Percentiles rank a stretch among this genome's conserved stretches.
Conservation (phyloP, 2,797 vertebrate genomes). For the Malurus splendens region DNA sequence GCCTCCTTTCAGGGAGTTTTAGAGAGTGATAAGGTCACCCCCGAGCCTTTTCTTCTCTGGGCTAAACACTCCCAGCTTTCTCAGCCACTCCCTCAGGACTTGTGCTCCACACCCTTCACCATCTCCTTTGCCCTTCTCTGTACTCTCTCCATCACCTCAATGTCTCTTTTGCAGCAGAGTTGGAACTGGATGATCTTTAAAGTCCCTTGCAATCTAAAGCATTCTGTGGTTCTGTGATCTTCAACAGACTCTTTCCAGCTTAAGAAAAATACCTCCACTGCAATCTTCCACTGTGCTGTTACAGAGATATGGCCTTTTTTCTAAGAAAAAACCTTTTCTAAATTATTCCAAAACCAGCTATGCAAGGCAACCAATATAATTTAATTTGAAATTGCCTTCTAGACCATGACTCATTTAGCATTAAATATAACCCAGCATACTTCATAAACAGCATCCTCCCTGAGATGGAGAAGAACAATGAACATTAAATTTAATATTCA, state of each 20-base stretch:
- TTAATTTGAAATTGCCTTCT: neutral
- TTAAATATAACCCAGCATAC: neutral
- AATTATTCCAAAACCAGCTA: neutral
- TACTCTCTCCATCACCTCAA: neutral
- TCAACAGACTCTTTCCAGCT: neutral
- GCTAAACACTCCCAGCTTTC: neutral
- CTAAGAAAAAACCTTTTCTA: neutral
- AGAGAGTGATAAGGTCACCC: neutral
- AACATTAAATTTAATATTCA: neutral
- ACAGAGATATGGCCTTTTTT: rapidly evolving
- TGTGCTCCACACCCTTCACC: neutral
- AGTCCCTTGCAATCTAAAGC: neutral
- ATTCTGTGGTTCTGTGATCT: neutral
- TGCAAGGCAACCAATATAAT: neutral
- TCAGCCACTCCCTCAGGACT: neutral
- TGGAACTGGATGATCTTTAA: neutral
- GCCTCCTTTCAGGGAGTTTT: neutral
- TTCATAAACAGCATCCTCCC: neutral
- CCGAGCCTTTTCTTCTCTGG: neutral
- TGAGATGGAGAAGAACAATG: neutral
- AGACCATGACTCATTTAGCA: neutral
- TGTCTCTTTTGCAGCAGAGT: neutral
- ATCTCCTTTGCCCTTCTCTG: neutral
- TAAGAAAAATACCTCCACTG: neutral
- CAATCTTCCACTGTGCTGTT: rapidly evolving